These are phyloP conservation scores for Pocillopora verrucosa DNA, from an alignment of 64 coral and sea anemone species.

Conservation along the genomic window DNA sequence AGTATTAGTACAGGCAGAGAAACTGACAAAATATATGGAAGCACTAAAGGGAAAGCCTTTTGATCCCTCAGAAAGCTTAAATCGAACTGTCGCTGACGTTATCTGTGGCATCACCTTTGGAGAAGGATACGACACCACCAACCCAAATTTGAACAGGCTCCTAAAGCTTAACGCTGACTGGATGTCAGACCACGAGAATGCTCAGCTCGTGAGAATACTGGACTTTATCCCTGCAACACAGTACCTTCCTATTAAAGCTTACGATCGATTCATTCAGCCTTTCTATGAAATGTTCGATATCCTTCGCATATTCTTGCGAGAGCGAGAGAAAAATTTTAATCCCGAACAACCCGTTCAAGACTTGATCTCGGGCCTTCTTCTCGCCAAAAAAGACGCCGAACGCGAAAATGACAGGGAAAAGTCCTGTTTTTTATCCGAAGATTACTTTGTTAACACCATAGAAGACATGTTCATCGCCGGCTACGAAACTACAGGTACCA, in stretches of 20 bases:
- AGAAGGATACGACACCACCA: constrained; percentile 5
- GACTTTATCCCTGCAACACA: constrained; percentile 11
- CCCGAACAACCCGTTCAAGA: too few species aligned
- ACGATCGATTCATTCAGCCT: too few species aligned
- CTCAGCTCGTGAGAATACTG: neutral
- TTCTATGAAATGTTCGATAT: too few species aligned
- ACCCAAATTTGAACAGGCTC: constrained; percentile 13
- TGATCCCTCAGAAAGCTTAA: constrained; percentile 11
- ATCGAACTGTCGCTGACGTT: constrained; percentile 10
- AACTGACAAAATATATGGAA: constrained; percentile 10
- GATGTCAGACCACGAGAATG: neutral
- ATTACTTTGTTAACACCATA: too few species aligned
- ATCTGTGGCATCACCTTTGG: constrained; percentile 18
- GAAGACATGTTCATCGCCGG: too few species aligned
- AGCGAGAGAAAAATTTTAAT: too few species aligned
- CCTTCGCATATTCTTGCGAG: too few species aligned
- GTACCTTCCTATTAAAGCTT: neutral
- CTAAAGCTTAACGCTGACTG: neutral
- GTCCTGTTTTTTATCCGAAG: too few species aligned
- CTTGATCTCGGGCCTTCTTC: too few species aligned
- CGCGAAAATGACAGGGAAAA: too few species aligned
- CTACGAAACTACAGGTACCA: too few species aligned
- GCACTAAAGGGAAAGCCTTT: constrained; percentile 13
- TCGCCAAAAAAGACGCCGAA: too few species aligned
- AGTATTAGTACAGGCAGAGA: constrained; percentile 5